Percentiles rank a stretch among this genome's conserved stretches.
Evolutionary conservation across 2,888 invertebrate species (phyloP).

Genomic region (Rutpela maculata): DNA sequence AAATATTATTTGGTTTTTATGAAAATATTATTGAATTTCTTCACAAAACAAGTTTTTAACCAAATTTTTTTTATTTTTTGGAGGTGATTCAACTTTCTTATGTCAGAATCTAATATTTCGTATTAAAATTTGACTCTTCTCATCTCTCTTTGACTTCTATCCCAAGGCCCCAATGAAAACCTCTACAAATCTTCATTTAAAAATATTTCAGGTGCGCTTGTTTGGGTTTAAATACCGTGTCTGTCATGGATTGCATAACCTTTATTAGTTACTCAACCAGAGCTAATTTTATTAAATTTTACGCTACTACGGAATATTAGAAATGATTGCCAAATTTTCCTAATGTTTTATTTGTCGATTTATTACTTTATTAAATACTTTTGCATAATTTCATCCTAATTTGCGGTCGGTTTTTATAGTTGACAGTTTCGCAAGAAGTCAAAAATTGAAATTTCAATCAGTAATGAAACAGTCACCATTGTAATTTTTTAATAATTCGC

Average conservation of each 20-base stretch:
- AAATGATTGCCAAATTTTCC: neutral
- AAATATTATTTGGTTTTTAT: too few species aligned
- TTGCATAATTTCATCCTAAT: conserved; percentile 1
- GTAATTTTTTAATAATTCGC: neutral
- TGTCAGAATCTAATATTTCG: too few species aligned
- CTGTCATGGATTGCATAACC: neutral
- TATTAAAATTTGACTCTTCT: too few species aligned
- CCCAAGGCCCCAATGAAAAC: too few species aligned
- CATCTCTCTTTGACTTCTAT: too few species aligned
- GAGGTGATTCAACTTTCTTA: too few species aligned
- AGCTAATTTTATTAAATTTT: neutral
- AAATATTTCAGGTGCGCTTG: too few species aligned
- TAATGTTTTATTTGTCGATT: neutral
- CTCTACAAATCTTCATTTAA: too few species aligned
- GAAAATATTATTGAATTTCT: too few species aligned
- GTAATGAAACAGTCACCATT: neutral
- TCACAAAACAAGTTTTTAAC: too few species aligned
- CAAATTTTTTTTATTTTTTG: too few species aligned
- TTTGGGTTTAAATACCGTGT: neutral
- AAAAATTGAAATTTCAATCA: neutral
- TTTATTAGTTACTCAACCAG: neutral
- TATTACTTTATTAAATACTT: neutral
- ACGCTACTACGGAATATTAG: neutral
- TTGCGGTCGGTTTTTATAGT: neutral
- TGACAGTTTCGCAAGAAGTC: neutral